A percentile compares a stretch with the other conserved stretches of the same genome.
Conservation (phyloP, 2,888 invertebrate genomes). For the Acheta domesticus region DNA sequence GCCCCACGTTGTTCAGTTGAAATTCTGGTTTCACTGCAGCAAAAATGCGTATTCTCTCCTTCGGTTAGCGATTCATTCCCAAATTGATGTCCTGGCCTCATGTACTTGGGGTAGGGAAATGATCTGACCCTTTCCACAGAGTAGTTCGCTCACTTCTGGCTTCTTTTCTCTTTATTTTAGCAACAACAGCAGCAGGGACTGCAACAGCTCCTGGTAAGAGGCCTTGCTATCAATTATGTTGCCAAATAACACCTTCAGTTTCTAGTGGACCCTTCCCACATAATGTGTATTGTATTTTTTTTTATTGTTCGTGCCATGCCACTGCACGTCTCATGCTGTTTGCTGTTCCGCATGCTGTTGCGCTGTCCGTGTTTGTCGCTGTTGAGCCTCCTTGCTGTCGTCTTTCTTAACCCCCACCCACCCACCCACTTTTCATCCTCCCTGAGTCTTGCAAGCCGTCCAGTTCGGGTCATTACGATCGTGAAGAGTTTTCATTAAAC, state of each 20-base stretch:
- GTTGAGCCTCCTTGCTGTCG: background rate
- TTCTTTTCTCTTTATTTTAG: constrained; percentile 53
- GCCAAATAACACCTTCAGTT: background rate
- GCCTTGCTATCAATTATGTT: constrained; percentile 12
- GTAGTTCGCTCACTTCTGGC: constrained; percentile 1
- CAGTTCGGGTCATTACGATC: background rate
- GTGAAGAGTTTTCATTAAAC: background rate
- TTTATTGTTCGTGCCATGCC: background rate
- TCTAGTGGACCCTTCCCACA: background rate
- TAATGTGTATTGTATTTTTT: background rate
- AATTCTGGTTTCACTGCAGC: too few relatives aligned
- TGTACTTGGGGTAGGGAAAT: too few relatives aligned
- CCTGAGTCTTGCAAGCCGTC: too few relatives aligned
- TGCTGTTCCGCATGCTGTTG: background rate
- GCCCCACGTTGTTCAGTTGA: too few relatives aligned
- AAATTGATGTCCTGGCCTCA: too few relatives aligned
- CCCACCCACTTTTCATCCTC: background rate
- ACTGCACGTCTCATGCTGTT: constrained; percentile 18
- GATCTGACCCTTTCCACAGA: background rate
- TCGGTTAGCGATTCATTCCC: too few relatives aligned
- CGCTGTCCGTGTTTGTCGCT: constrained; percentile 18
- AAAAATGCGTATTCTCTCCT: too few relatives aligned
- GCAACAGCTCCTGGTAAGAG: constrained; percentile 85
- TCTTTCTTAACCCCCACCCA: background rate
- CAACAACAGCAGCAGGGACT: constrained; percentile 90